phyloP scores from a whole-genome alignment of 1,140 invertebrate species.

The Lasioglossum baleicum region DNA sequence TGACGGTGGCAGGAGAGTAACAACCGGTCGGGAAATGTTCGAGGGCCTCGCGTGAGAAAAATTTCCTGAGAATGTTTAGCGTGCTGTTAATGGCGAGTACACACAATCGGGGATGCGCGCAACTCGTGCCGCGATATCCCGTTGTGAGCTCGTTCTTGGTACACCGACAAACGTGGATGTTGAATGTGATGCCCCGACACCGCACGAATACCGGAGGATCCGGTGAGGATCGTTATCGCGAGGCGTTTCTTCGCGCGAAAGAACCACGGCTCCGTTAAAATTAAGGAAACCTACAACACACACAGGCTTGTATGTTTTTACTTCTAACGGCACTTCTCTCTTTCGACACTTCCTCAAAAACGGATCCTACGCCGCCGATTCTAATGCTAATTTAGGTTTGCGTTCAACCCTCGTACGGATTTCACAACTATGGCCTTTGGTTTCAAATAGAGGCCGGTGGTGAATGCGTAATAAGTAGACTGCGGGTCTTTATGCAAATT shows the following conservation, averaged over 20 bases:
- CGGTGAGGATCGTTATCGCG: slow-evolving; percentile 55
- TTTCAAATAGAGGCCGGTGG: too few relatives aligned
- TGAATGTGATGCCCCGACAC: slow-evolving; percentile 30
- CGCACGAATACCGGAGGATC: slow-evolving; percentile 43
- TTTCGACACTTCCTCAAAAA: not conserved
- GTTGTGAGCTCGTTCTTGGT: slow-evolving; percentile 39
- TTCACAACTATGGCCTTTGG: too few relatives aligned
- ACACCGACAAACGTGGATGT: slow-evolving; percentile 6
- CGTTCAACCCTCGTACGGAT: too few relatives aligned
- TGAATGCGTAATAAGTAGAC: too few relatives aligned
- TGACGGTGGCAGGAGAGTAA: slow-evolving; percentile 41
- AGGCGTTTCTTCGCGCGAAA: slow-evolving; percentile 31
- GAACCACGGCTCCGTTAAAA: slow-evolving; percentile 54
- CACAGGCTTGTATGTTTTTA: not conserved
- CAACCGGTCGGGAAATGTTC: slow-evolving; percentile 65
- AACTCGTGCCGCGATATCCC: slow-evolving; percentile 18
- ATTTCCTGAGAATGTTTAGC: slow-evolving; percentile 62
- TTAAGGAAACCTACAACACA: not conserved
- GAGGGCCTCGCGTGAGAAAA: slow-evolving; percentile 62
- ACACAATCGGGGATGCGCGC: slow-evolving; percentile 30
- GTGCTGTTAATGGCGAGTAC: slow-evolving; percentile 45
- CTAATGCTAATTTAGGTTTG: too few relatives aligned
- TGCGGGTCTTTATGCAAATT: too few relatives aligned
- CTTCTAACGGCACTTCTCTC: not conserved
- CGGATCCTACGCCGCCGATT: too few relatives aligned